These are phyloP conservation scores for Hyles lineata DNA, from an alignment of 2,888 invertebrate species.

Conservation along the genomic window DNA sequence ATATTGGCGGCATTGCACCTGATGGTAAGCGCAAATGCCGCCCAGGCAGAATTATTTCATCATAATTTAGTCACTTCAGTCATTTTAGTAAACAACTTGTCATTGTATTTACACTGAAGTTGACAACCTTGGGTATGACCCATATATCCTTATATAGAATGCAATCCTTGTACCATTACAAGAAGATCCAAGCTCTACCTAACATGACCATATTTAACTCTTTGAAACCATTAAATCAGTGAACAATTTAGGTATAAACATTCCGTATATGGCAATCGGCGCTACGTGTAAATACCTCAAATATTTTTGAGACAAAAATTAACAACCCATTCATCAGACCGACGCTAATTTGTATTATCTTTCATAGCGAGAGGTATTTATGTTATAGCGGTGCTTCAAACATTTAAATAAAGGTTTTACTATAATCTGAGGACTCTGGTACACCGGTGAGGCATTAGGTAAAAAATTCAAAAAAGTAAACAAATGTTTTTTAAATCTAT, in stretches of 20 bases:
- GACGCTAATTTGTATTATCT: not conserved
- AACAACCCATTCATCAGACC: not conserved
- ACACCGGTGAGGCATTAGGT: too few species aligned
- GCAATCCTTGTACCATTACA: not conserved
- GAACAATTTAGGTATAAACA: not conserved
- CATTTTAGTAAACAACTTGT: not conserved
- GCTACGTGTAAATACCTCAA: not conserved
- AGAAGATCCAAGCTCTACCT: not conserved
- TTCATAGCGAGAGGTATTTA: not conserved
- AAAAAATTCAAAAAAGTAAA: too few species aligned
- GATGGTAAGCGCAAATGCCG: too few species aligned
- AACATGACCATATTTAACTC: not conserved
- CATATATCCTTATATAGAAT: not conserved
- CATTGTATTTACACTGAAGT: not conserved
- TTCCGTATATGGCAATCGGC: not conserved
- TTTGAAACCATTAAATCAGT: not conserved
- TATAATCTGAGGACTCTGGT: too few species aligned
- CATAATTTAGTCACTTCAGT: not conserved
- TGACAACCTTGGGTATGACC: not conserved
- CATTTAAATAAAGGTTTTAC: too few species aligned
- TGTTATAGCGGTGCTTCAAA: too few species aligned
- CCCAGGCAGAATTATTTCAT: too few species aligned
- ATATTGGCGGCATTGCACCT: too few species aligned
- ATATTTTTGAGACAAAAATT: conserved; percentile 4
- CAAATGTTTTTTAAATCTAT: too few species aligned